Base-by-base conservation (phyloP, 2,113 vertebrate genomes). In the Alligator sinensis region DNA sequence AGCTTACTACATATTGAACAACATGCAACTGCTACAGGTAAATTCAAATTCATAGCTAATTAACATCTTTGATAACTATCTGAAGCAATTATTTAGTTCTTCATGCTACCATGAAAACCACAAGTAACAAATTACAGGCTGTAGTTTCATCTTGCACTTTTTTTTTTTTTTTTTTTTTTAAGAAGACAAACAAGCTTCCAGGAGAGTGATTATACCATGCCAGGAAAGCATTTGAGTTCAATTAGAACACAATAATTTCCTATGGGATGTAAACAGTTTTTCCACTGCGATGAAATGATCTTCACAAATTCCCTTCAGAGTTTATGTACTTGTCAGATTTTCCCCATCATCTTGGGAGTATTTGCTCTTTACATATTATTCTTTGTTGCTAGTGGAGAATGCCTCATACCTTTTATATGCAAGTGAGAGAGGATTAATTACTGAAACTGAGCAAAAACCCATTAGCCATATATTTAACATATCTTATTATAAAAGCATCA, bases 241-340 rank as follows among this genome's bases (percentile, higher is more conserved):
- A 96, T 94, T 66, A 72, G 77, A 96, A 95, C 75, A n/a, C 13
- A 28, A 64, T 15, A 66, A 95, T 90, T 94, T 94, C 89, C 91
- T 93, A 92, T 89, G 77, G 78, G 78, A 79, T 54, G 24, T 64
- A 92, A 93, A 84, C 77, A 90, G 84, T 80, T 91, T 47, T 92
- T 90, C 80, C 77, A 95, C 70, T 79, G 81, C 17, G 60, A 94
- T 18, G 15, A 77, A 94, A 91, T 86, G 84, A 87, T 15, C 77
- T 96, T 93, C 79, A 78, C 76, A 77, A 47, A 5, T 27, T 94
- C 87, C 57, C 84, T 87, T 11, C 54, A 83, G 68, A 59, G 80
- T 78, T 78, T 17, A n/a, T 54, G 85, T 1, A n/a, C 24, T 38
- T 80, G 82, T 76, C 77, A 91, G 58, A 68, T 81, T 84, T 93